Evolutionary conservation across 2,113 vertebrate species (phyloP).

Genomic region (Pongo pygmaeus): DNA sequence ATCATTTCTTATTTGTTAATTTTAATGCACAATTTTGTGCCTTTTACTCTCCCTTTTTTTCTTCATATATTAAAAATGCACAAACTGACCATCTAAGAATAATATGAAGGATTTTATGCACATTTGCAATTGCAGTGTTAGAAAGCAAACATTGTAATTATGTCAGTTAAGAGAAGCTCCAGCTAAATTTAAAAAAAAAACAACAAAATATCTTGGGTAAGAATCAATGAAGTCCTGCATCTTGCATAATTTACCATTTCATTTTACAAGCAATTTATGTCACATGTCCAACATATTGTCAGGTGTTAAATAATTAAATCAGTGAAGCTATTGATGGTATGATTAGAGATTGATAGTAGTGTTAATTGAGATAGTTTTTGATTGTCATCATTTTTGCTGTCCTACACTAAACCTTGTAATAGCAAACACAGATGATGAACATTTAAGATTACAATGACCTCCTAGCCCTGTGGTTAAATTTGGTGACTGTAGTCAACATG

Average conservation of each 20-base stretch:
- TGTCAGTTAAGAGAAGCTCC: neutral
- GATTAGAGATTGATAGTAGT: neutral
- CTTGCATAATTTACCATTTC: neutral
- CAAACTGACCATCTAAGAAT: neutral
- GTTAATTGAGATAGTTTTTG: neutral
- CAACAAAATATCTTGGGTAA: neutral
- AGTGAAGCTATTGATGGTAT: neutral
- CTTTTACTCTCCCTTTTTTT: neutral
- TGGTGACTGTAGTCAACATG: neutral
- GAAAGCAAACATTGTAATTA: neutral
- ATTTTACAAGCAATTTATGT: neutral
- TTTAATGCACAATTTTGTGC: neutral
- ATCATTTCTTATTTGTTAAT: neutral
- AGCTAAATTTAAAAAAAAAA: neutral
- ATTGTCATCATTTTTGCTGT: neutral
- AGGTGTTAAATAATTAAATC: neutral
- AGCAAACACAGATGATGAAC: neutral
- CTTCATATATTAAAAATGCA: neutral
- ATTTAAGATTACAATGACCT: neutral
- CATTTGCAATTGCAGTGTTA: neutral
- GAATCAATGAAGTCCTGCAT: neutral
- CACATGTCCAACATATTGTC: neutral
- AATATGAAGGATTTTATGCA: neutral
- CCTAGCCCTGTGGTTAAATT: neutral
- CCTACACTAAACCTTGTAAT: neutral